Percentiles rank a stretch among this genome's conserved stretches.
These are phyloP conservation scores for Meles meles DNA, from an alignment of 2,113 vertebrate species.

Conservation along the genomic window DNA sequence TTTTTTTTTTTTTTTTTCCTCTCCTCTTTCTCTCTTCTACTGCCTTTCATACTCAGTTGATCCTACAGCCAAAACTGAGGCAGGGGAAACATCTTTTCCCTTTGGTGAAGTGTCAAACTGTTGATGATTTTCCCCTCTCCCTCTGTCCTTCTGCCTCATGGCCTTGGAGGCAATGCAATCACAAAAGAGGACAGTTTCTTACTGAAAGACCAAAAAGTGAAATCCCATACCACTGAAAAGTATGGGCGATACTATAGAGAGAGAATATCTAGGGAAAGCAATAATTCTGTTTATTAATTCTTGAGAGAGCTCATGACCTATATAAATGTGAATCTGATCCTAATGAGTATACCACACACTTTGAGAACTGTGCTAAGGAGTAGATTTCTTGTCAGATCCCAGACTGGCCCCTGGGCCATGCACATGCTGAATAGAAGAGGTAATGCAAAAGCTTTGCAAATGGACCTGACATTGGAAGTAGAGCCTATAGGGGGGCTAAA, in stretches of 20 bases:
- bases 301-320: not conserved
- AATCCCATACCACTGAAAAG: not conserved
- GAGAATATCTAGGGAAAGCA: not conserved
- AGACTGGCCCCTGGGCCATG: not conserved
- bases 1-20: not conserved
- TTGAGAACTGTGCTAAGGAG: not conserved
- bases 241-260: not conserved
- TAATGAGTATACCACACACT: not conserved
- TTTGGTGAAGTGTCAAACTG: not conserved
- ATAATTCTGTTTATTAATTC: not conserved
- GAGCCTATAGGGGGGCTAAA: not conserved
- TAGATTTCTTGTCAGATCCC: not conserved
- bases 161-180: not conserved
- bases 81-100: not conserved
- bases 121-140: not conserved
- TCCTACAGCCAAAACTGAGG: not conserved
- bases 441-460: not conserved
- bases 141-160: not conserved
- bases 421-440: not conserved
- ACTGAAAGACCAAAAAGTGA: not conserved
- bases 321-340: not conserved
- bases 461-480: not conserved
- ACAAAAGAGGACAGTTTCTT: not conserved
- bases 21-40: not conserved
- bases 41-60: fast-evolving